A percentile compares a stretch with the other conserved stretches of the same genome.
Conservation (phyloP, 2,888 invertebrate genomes). For the Chymomyza fuscimana region DNA sequence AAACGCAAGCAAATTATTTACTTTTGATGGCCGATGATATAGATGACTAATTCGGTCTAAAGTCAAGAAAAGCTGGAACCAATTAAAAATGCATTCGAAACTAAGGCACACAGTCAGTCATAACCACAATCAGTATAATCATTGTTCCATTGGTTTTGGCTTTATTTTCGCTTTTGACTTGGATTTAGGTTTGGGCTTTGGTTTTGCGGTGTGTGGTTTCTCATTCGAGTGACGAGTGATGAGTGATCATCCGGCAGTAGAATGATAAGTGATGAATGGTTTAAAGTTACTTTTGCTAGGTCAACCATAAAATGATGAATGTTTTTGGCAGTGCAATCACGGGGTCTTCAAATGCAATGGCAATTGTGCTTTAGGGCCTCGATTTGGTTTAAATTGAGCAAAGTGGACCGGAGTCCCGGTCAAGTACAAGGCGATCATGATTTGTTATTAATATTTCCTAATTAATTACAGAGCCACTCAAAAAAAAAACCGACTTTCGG, state of each 20-base stretch:
- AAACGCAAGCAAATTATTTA: conserved; percentile 56
- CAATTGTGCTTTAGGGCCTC: not conserved
- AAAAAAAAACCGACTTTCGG: too few relatives aligned
- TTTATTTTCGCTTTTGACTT: not conserved
- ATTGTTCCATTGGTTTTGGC: not conserved
- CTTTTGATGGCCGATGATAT: conserved; percentile 15
- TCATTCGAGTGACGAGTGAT: conserved; percentile 13
- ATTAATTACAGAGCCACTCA: too few relatives aligned
- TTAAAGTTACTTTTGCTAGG: not conserved
- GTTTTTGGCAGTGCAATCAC: not conserved
- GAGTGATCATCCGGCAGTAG: conserved; percentile 28
- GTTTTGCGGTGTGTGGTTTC: conserved; percentile 29
- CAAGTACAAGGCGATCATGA: too few relatives aligned
- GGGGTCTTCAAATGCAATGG: conserved; percentile 5
- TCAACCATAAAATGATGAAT: not conserved
- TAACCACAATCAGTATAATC: conserved; percentile 18
- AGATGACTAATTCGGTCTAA: conserved; percentile 5
- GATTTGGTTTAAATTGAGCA: too few relatives aligned
- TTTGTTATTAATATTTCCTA: too few relatives aligned
- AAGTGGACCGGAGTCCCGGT: too few relatives aligned
- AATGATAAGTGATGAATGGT: conserved; percentile 29
- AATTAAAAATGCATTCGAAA: not conserved
- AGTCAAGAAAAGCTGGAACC: not conserved
- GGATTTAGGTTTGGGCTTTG: not conserved
- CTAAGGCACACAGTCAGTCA: conserved; percentile 19